phyloP scores from a whole-genome alignment of 2,797 vertebrate species.

The Strix occidentalis region DNA sequence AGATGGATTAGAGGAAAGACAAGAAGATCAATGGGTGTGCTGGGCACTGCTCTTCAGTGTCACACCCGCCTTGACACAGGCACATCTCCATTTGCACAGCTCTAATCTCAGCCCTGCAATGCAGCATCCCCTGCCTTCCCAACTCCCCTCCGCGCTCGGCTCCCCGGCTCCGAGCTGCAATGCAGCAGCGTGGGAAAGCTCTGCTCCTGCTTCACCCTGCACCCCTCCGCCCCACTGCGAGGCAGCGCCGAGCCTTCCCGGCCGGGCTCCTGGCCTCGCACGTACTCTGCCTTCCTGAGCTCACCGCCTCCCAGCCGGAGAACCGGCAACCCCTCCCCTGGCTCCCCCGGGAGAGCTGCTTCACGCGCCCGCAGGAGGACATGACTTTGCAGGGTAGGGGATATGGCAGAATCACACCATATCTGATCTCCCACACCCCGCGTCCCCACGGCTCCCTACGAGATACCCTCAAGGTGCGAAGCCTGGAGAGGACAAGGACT shows the following conservation, averaged over 20 bases:
- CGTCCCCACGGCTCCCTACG: rapidly evolving
- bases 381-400: neutral
- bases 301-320: neutral
- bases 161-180: constrained; percentile 32
- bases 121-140: constrained; percentile 57
- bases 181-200: constrained; percentile 15
- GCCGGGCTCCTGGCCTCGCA: rapidly evolving
- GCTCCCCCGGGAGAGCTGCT: neutral
- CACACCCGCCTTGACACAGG: constrained; percentile 16
- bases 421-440: neutral
- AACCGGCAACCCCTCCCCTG: neutral
- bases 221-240: neutral
- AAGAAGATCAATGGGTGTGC: neutral
- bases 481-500: neutral
- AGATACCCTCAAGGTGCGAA: neutral
- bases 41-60: neutral
- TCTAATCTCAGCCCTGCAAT: constrained; percentile 60
- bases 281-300: neutral
- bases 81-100: constrained; percentile 42
- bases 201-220: neutral
- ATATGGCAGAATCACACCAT: rapidly evolving
- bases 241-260: neutral
- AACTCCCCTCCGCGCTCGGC: neutral
- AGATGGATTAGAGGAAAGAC: neutral
- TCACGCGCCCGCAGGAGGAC: neutral